These are phyloP conservation scores for Troides oblongomaculatus DNA, from an alignment of 2,888 invertebrate species.

Conservation along the genomic window DNA sequence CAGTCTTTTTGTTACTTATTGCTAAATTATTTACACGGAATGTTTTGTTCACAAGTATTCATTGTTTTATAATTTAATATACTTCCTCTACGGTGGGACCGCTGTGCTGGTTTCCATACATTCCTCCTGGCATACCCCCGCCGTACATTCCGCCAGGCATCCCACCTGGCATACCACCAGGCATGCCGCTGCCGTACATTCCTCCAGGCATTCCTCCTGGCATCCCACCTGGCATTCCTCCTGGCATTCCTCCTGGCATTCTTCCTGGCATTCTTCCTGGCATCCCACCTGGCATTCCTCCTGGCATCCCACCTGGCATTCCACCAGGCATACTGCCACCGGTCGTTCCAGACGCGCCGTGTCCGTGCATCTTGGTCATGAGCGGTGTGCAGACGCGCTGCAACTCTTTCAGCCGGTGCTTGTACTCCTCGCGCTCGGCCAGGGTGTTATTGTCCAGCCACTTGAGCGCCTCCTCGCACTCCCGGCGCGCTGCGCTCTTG, in stretches of 20 bases:
- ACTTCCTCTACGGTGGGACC: slow-evolving; percentile 27
- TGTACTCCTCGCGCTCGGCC: slow-evolving; percentile 80
- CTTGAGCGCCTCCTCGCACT: too few relatives aligned
- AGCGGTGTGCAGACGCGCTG: slow-evolving; percentile 79
- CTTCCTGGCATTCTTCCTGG: not conserved
- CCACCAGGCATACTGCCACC: slow-evolving; percentile 29
- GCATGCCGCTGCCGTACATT: too few relatives aligned
- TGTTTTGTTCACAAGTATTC: not conserved
- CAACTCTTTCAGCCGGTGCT: slow-evolving; percentile 80
- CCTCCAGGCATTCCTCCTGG: too few relatives aligned
- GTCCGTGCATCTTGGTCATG: slow-evolving; percentile 81
- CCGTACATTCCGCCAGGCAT: too few relatives aligned
- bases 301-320: slow-evolving; percentile 10
- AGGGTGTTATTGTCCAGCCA: too few relatives aligned
- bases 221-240: not conserved
- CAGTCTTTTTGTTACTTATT: not conserved
- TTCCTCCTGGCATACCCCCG: not conserved
- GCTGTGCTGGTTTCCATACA: not conserved
- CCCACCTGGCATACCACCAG: too few relatives aligned
- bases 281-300: slow-evolving; percentile 9
- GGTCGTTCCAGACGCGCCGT: slow-evolving; percentile 46
- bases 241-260: not conserved
- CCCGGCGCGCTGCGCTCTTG: too few relatives aligned
- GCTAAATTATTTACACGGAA: too few relatives aligned
- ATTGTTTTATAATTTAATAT: slow-evolving; percentile 8